A percentile compares a stretch with the other conserved stretches of the same genome.
These are phyloP conservation scores for Dasyurus viverrinus DNA, from an alignment of 2,113 vertebrate species.

Conservation along the genomic window DNA sequence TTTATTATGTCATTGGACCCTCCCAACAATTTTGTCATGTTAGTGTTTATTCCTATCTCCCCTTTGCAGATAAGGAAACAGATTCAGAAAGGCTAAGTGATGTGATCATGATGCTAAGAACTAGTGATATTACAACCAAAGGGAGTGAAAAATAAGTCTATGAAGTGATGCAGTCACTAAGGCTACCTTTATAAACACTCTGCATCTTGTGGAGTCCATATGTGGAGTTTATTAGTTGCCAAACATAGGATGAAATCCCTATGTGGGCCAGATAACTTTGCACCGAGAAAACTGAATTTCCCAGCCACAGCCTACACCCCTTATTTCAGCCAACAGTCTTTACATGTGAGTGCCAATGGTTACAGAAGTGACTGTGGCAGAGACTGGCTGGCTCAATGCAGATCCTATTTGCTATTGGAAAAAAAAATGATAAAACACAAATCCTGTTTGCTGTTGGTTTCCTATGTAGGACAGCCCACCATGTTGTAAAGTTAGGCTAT, in stretches of 20 bases:
- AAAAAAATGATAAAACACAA: neutral
- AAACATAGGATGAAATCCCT: neutral
- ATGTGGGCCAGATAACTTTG: neutral
- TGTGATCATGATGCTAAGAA: neutral
- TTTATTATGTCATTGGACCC: neutral
- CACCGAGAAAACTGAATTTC: neutral
- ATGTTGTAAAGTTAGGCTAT: neutral
- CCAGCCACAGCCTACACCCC: neutral
- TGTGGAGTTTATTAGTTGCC: neutral
- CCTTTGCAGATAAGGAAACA: neutral
- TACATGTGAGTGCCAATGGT: neutral
- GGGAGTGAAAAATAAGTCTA: neutral
- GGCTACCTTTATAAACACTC: neutral
- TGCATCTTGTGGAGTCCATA: accelerated
- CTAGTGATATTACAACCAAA: neutral
- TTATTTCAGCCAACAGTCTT: neutral
- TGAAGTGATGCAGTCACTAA: neutral
- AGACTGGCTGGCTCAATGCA: neutral
- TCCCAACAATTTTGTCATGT: neutral
- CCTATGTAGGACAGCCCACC: neutral
- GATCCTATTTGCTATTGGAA: neutral
- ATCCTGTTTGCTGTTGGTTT: neutral
- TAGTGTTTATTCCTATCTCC: neutral
- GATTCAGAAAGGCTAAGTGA: neutral
- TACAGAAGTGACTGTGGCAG: neutral